Conservation (phyloP, 2,113 vertebrate species). For the Oryzias woworae region DNA sequence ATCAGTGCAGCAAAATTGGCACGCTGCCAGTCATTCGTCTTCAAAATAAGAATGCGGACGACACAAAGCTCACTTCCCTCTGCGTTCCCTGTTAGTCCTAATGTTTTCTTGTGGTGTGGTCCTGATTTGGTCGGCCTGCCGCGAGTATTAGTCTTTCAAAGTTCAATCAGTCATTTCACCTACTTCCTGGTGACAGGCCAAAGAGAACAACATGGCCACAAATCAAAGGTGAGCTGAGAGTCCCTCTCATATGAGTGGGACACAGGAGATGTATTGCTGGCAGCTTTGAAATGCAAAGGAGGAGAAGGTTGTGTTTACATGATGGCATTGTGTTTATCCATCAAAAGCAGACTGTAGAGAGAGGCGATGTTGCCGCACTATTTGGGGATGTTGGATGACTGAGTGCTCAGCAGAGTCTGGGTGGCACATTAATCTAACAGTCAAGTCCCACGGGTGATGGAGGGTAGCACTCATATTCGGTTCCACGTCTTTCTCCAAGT, state of each 20-base stretch:
- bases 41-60: constrained; percentile 27
- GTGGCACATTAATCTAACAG: constrained; percentile 62
- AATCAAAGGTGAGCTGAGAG: constrained; percentile 68
- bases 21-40: constrained; percentile 29
- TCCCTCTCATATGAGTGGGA: constrained; percentile 35
- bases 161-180: constrained; percentile 71
- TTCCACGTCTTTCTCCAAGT: constrained; percentile 45
- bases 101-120: constrained; percentile 22
- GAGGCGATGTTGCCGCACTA: constrained; percentile 41
- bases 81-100: constrained; percentile 40
- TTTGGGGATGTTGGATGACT: constrained; percentile 52
- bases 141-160: constrained; percentile 63
- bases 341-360: constrained; percentile 65
- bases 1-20: constrained; percentile 23
- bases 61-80: constrained; percentile 17
- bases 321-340: constrained; percentile 69
- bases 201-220: constrained; percentile 71
- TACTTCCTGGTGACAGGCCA: constrained; percentile 61
- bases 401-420: constrained; percentile 44
- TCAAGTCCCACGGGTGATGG: constrained; percentile 49
- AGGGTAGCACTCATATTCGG: constrained; percentile 38
- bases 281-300: constrained; percentile 71
- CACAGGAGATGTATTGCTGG: constrained; percentile 57
- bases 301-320: constrained; percentile 72
- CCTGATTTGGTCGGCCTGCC: constrained; percentile 47